These are phyloP conservation scores for Dreissena rostriformis DNA, from an alignment of 1,140 invertebrate species.

Conservation along the genomic window DNA sequence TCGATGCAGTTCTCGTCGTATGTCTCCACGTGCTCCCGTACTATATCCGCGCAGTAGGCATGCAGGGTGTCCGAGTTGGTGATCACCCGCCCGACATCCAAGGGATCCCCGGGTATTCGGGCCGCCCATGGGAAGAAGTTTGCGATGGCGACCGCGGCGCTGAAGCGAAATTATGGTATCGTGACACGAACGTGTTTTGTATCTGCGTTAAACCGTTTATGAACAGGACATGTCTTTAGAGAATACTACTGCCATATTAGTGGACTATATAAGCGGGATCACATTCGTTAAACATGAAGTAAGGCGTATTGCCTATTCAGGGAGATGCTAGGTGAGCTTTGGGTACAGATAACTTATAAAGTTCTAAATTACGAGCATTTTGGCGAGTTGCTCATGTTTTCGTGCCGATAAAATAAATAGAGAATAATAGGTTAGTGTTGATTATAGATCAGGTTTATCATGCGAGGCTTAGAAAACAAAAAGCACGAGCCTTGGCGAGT, in stretches of 20 bases:
- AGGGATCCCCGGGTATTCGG: constrained; percentile 44
- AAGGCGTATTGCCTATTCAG: too few species aligned
- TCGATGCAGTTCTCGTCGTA: constrained; percentile 56
- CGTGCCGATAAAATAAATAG: too few species aligned
- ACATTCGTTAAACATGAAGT: neutral
- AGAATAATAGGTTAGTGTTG: too few species aligned
- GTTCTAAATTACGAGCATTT: neutral
- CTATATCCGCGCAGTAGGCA: constrained; percentile 9
- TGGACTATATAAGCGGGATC: too few species aligned
- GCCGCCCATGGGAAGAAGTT: constrained; percentile 47
- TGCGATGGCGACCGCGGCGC: neutral
- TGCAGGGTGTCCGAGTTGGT: constrained; percentile 25
- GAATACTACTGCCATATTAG: neutral
- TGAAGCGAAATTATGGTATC: neutral
- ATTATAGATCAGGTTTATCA: too few species aligned
- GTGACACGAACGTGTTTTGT: neutral
- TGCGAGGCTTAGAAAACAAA: too few species aligned
- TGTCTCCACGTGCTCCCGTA: constrained; percentile 42
- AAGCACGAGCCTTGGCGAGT: too few species aligned
- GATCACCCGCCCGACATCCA: constrained; percentile 21
- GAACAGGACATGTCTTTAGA: neutral
- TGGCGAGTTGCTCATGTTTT: too few species aligned
- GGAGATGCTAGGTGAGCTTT: neutral
- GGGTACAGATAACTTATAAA: neutral
- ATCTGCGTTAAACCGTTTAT: neutral